Conservation (phyloP, 2,113 vertebrate genomes). For the Cheilinus undulatus region DNA sequence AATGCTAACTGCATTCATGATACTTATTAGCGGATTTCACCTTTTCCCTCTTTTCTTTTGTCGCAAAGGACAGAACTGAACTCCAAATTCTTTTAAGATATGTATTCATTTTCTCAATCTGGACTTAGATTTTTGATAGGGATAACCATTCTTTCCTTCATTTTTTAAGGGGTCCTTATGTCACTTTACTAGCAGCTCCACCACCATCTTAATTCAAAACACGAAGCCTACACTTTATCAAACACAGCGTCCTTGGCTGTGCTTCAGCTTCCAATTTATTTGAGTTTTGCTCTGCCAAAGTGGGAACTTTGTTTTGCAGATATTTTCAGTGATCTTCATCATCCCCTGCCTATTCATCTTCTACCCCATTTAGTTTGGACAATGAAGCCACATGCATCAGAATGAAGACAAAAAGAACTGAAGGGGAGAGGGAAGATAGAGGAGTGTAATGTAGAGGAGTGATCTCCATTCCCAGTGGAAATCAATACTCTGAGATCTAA, state of each 20-base stretch:
- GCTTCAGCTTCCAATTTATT: conserved; percentile 18
- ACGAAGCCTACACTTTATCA: conserved; percentile 14
- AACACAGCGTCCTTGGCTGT: conserved; percentile 3
- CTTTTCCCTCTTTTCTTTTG: not conserved
- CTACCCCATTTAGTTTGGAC: conserved; percentile 34
- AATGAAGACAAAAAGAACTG: conserved; percentile 47
- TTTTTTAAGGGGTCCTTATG: not conserved
- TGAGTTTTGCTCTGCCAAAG: conserved; percentile 9
- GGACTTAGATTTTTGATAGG: too few species aligned
- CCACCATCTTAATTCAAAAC: not conserved
- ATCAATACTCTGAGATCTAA: conserved; percentile 61
- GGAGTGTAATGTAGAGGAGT: conserved; percentile 52
- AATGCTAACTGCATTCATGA: not conserved
- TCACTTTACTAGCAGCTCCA: not conserved
- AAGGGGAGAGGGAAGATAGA: conserved; percentile 22
- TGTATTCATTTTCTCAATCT: too few species aligned
- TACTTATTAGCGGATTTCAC: not conserved
- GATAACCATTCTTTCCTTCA: conserved; percentile 1
- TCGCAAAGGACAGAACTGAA: not conserved
- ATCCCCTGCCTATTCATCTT: not conserved
- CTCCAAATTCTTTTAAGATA: not conserved
- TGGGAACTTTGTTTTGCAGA: conserved; percentile 10
- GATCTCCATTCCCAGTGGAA: conserved; percentile 64
- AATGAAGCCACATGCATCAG: conserved; percentile 21
- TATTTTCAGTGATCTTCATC: conserved; percentile 27